Conservation (phyloP, 1,140 invertebrate genomes). For the Leptopilina clavipes region DNA sequence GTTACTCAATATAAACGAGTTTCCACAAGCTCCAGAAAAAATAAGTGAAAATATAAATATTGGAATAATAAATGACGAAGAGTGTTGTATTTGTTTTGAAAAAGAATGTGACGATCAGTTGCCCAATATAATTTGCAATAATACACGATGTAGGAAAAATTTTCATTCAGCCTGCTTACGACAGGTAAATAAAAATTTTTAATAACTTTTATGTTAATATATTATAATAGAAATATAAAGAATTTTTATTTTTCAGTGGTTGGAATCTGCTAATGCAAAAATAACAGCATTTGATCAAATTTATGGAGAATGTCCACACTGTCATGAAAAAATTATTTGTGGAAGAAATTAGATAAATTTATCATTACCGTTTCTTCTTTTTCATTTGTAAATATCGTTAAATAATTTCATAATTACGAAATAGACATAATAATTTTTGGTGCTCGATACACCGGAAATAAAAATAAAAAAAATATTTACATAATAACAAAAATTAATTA, state of each 20-base stretch:
- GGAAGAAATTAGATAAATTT: background rate
- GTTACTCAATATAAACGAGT: conserved; percentile 62
- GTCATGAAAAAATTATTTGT: conserved; percentile 66
- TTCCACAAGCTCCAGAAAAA: conserved; percentile 54
- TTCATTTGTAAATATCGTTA: too few relatives aligned
- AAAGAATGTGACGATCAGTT: conserved; percentile 58
- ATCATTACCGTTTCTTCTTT: too few relatives aligned
- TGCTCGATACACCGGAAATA: too few relatives aligned
- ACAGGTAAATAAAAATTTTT: conserved; percentile 54
- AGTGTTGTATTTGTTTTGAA: conserved; percentile 72
- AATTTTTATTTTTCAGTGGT: conserved; percentile 65
- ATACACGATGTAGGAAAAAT: conserved; percentile 63
- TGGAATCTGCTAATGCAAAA: conserved; percentile 64
- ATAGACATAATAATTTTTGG: too few relatives aligned
- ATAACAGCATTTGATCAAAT: conserved; percentile 66
- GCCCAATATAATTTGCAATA: conserved; percentile 69
- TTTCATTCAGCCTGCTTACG: conserved; percentile 70
- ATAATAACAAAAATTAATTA: too few relatives aligned
- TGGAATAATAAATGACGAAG: conserved; percentile 61
- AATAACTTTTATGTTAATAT: background rate
- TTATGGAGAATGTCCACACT: conserved; percentile 69
- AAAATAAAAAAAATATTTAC: too few relatives aligned
- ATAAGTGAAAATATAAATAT: conserved; percentile 36
- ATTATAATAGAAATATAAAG: conserved; percentile 11
- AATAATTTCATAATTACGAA: too few relatives aligned